Conservation (phyloP, 2,888 invertebrate species). For the Blastobasis lacticolella region DNA sequence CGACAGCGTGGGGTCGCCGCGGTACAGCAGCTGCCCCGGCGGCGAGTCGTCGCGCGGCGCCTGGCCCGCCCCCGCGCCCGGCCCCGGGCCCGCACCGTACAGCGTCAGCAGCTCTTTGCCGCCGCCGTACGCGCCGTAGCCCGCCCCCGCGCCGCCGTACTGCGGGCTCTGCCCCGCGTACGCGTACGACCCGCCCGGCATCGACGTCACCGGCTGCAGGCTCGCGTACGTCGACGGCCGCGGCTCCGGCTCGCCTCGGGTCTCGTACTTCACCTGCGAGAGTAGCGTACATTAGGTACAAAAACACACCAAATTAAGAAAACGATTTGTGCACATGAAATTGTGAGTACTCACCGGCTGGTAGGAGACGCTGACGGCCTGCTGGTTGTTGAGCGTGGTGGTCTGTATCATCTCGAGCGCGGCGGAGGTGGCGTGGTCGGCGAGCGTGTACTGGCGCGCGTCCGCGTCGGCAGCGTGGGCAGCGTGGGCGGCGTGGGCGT, state of each 20-base stretch:
- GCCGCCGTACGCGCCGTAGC: conserved; percentile 25
- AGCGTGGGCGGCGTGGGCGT: conserved; percentile 44
- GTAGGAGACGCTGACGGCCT: conserved; percentile 55
- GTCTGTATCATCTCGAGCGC: conserved; percentile 21
- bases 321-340: not conserved
- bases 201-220: conserved; percentile 76
- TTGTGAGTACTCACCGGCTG: conserved; percentile 29
- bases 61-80: conserved; percentile 26
- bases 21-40: conserved; percentile 74
- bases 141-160: conserved; percentile 36
- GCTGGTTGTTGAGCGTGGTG: conserved; percentile 50
- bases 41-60: conserved; percentile 61
- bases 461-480: conserved; percentile 24
- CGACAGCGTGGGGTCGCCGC: conserved; percentile 79
- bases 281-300: not conserved
- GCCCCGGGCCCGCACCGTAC: conserved; percentile 33
- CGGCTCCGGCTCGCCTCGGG: conserved; percentile 48
- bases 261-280: conserved; percentile 54
- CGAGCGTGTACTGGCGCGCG: conserved; percentile 44
- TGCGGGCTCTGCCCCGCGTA: conserved; percentile 30
- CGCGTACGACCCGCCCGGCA: conserved; percentile 32
- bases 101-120: conserved; percentile 27
- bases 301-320: not conserved
- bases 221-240: conserved; percentile 75
- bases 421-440: conserved; percentile 32